phyloP scores from a whole-genome alignment of 2,113 vertebrate species.

The Pteropus alecto region DNA sequence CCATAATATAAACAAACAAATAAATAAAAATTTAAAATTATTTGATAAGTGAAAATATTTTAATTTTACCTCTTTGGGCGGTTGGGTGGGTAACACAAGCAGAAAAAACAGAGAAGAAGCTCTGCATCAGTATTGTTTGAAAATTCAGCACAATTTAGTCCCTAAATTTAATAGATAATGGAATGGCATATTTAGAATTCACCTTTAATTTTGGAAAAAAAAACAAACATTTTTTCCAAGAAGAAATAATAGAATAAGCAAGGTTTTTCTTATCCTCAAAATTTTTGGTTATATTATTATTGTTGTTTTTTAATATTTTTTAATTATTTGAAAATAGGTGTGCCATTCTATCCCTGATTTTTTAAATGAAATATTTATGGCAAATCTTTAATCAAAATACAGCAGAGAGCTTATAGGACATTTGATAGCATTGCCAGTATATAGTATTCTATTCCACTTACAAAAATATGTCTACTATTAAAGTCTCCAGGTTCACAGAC shows the following conservation, averaged over 20 bases:
- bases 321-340: background rate
- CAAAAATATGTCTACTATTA: slow-evolving; percentile 11
- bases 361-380: background rate
- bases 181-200: background rate
- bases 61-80: background rate
- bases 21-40: background rate
- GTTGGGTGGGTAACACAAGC: background rate
- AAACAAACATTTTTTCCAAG: background rate
- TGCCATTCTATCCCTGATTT: background rate
- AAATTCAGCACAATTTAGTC: background rate
- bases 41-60: background rate
- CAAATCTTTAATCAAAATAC: background rate
- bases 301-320: background rate
- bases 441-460: background rate
- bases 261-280: background rate
- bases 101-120: background rate
- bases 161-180: background rate
- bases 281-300: background rate
- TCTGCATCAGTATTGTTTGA: background rate
- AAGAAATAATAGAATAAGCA: background rate
- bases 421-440: background rate
- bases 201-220: background rate
- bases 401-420: background rate
- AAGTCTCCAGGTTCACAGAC: background rate
- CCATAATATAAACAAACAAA: background rate